These are phyloP conservation scores for Diacarnus erythraeanus DNA, from an alignment of 37 sponge, comb jelly and placozoan genomes.

Conservation along the genomic window DNA sequence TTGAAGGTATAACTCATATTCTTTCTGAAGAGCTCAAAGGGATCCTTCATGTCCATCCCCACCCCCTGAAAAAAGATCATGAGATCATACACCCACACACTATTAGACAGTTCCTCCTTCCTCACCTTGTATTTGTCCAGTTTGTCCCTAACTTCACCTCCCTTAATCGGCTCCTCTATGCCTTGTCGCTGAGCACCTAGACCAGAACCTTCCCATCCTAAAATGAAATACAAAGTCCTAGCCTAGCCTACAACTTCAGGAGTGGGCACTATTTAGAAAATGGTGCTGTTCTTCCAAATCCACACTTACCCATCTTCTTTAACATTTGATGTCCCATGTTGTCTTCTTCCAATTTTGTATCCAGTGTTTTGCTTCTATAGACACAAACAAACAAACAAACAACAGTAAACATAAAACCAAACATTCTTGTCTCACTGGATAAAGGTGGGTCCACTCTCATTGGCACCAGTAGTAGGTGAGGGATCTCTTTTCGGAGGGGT, in stretches of 20 bases:
- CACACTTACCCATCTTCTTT: conserved; percentile 83
- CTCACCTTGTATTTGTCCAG: conserved; percentile 81
- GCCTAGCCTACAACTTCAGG: no score
- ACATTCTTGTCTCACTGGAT: background rate
- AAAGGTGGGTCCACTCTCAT: conserved; percentile 2
- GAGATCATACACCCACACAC: background rate
- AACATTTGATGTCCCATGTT: conserved; percentile 89
- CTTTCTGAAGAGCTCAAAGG: conserved; percentile 85
- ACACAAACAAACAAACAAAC: background rate
- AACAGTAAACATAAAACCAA: background rate
- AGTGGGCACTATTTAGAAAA: no score
- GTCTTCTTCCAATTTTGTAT: conserved; percentile 34
- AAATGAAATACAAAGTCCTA: background rate
- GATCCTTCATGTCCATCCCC: conserved; percentile 72
- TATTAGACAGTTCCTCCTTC: background rate
- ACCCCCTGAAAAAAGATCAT: conserved; percentile 50
- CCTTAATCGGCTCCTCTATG: conserved; percentile 83
- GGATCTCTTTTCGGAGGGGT: conserved; percentile 17
- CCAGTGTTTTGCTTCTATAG: background rate
- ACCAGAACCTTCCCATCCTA: conserved; percentile 91
- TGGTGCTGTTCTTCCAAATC: background rate
- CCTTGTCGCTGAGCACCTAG: conserved; percentile 80
- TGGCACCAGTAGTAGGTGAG: no score
- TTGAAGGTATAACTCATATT: conserved; percentile 90
- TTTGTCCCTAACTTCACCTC: conserved; percentile 82